Conservation (phyloP, 2,797 vertebrate genomes). For the Cossypha heuglini region DNA sequence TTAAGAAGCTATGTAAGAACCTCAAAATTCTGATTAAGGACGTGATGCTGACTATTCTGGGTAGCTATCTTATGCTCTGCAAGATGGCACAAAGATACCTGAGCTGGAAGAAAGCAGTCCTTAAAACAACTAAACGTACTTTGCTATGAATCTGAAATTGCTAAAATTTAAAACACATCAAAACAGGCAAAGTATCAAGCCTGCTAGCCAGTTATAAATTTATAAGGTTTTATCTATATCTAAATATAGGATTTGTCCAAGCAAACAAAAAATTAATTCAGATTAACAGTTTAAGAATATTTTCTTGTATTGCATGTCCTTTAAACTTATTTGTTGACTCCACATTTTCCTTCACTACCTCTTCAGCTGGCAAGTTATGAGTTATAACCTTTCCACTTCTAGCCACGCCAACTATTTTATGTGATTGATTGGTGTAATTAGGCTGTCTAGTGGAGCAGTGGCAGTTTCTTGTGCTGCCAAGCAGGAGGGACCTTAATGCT, state of each 20-base stretch:
- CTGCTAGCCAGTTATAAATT: not conserved
- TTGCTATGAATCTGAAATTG: not conserved
- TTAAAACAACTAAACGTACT: not conserved
- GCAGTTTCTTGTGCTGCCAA: constrained; percentile 4
- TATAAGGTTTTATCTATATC: not conserved
- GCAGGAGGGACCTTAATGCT: not conserved
- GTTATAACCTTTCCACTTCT: not conserved
- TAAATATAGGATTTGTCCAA: not conserved
- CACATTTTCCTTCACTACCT: not conserved
- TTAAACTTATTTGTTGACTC: not conserved
- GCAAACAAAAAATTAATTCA: not conserved
- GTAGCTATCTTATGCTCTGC: not conserved
- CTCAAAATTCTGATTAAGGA: not conserved
- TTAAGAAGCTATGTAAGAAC: not conserved
- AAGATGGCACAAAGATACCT: not conserved
- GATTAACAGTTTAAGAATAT: not conserved
- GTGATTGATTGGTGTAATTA: constrained; percentile 57
- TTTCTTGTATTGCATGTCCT: not conserved
- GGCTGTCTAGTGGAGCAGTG: not conserved
- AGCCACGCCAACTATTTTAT: not conserved
- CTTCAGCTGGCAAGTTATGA: not conserved
- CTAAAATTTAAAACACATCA: not conserved
- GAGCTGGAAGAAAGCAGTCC: not conserved
- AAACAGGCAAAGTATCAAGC: not conserved
- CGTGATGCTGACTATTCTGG: not conserved